Percentiles rank a stretch among this genome's conserved stretches.
Evolutionary conservation across 2,888 invertebrate genomes (phyloP).

Genomic region (Saturnia pavonia): DNA sequence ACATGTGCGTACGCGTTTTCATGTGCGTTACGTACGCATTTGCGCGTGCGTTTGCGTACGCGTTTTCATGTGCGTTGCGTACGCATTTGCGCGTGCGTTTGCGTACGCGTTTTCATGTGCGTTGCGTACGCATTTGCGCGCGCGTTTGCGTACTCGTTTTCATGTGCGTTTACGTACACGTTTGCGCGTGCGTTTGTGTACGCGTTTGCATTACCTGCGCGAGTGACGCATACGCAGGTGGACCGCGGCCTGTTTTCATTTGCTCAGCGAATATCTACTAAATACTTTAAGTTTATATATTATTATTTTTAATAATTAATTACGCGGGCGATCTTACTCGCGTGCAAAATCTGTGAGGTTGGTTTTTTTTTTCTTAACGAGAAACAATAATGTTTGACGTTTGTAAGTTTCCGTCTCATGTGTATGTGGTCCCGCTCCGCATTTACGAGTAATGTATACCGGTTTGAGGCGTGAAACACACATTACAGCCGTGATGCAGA

Average conservation of each 20-base stretch:
- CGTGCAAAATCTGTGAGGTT: conserved; percentile 34
- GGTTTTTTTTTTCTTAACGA: conserved; percentile 37
- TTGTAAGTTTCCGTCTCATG: conserved; percentile 22
- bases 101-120: background rate
- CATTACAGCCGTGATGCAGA: conserved; percentile 64
- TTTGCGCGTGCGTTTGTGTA: conserved; percentile 30
- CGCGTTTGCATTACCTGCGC: background rate
- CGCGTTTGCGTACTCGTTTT: too few species aligned
- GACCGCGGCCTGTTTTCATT: background rate
- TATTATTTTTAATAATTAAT: conserved; percentile 4
- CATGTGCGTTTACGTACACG: too few species aligned
- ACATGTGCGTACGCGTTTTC: background rate
- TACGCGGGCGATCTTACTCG: conserved; percentile 28
- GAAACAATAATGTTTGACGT: conserved; percentile 42
- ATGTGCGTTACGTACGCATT: background rate
- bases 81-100: background rate
- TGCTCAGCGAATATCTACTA: conserved; percentile 15
- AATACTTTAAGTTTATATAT: conserved; percentile 18
- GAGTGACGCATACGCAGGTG: background rate
- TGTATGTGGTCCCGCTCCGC: background rate
- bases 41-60: background rate
- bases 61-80: background rate
- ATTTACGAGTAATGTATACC: background rate
- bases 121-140: too few species aligned
- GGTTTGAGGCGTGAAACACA: conserved; percentile 71